Evolutionary conservation across 2,888 invertebrate species (phyloP), one percentile per base, ranked within the genome.

Genomic region (Parnassius orleans): DNA sequence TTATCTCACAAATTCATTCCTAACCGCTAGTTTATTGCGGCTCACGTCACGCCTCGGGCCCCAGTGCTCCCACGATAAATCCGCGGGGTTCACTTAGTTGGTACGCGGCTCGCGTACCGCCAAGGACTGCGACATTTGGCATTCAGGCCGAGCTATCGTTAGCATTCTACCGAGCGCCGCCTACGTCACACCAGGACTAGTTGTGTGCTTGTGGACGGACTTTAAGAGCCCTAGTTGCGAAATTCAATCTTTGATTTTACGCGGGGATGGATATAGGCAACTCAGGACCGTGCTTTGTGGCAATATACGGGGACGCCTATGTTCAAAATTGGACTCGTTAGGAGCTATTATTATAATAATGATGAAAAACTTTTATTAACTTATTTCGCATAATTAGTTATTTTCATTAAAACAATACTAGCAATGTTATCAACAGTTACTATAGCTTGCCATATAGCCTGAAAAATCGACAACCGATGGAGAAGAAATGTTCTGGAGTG

Each of bases 41-140:
- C 33, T 19, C 52, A 43, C 52, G 58, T 53, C 59, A 59, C 53
- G 47, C 33, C 33, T 11, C 41, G n/a, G 41, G 24, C 15, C 51
- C 7, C n/a, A 12, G 14, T 42, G 57, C 51, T 60, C 61, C 61
- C 61, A 61, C 86, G 68, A 48, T 9, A 15, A 48, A 48, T 48
- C 48, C 48, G 15, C 15, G 14, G 48, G 12, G 48, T 66, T 68
- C 71, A 9, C 15, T 19, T 83, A 41, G 12, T 61, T 78, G 73
- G 79, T 76, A 87, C 80, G 77, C 88, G 79, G 74, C 69, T 76
- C 79, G 81, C 87, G 88, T 84, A 79, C 70, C 75, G 79, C 70
- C 75, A 53, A 19, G 57, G 46, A n/a, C 33, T 50, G 50, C 60
- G 43, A 1, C 52, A 11, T 42, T 62, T 57, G 53, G 53, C 57